A percentile compares a stretch with the other conserved stretches of the same genome.
Evolutionary conservation across 2,113 vertebrate species (phyloP).

Genomic region (Psilopsiagon aymara): DNA sequence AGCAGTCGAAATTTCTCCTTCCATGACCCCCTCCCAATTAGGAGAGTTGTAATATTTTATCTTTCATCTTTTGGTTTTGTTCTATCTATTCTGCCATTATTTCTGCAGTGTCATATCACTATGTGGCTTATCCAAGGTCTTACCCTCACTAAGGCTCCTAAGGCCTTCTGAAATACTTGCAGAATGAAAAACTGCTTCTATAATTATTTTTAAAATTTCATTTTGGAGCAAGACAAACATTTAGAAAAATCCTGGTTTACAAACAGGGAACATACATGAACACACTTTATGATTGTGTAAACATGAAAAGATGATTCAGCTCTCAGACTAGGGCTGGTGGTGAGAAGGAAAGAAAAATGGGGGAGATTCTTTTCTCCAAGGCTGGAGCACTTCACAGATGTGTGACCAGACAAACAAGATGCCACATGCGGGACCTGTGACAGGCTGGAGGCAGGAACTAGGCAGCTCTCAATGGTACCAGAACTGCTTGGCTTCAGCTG

Average conservation of each 20-base stretch:
- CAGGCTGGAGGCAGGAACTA: neutral
- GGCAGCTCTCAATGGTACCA: neutral
- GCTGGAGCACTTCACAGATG: neutral
- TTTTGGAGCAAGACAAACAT: neutral
- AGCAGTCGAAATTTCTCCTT: neutral
- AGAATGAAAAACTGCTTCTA: neutral
- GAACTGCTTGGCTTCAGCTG: neutral
- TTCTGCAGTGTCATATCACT: neutral
- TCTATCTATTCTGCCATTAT: neutral
- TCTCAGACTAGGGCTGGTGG: neutral
- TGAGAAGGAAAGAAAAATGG: neutral
- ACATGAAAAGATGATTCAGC: neutral
- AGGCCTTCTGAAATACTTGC: neutral
- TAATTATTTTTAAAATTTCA: neutral
- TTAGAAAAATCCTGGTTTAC: neutral
- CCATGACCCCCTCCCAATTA: neutral
- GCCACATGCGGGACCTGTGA: accelerated
- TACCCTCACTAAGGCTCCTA: neutral
- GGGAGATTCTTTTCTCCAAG: neutral
- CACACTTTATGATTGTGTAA: neutral
- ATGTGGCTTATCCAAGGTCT: neutral
- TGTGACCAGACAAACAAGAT: neutral
- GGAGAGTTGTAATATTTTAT: neutral
- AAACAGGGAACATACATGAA: neutral
- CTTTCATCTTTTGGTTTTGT: neutral